Evolutionary conservation across 2,113 vertebrate genomes (phyloP), one percentile per base, ranked within the genome.

Genomic region (Sakesphorus luctuosus): DNA sequence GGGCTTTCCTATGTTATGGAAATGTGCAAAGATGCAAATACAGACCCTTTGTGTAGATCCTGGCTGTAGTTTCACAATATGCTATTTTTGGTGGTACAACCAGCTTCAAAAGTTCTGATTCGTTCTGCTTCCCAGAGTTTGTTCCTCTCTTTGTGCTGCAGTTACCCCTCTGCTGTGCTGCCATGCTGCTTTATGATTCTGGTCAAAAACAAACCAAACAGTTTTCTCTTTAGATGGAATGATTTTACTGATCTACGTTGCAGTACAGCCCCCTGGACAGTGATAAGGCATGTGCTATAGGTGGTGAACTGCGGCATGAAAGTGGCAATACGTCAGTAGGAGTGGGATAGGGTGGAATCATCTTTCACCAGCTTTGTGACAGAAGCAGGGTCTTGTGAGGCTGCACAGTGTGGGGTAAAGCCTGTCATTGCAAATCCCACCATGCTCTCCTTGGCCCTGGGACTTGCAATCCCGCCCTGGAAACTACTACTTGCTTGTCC

Each of bases 1-100:
- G 85, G 72, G 66, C 46, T 95, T 97, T 93, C 74, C 85, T 90
- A 56, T 55, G 59, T 92, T 91, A 91, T 13, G 81, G 90, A 94
- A 92, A 92, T 91, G 47, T 91, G 40, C 69, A 35, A 76, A 92
- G 52, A 56, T 52, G 69, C 38, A 93, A 87, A 77, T 43, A 36
- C 35, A 87, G 74, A 55, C 21, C 15, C 43, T 94, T 93, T 91
- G 66, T 77, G 40, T 86, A 73, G 68, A 79, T 75, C 35, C 79
- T 80, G 53, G 9, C 36, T 73, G 36, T 61, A 49, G n/a, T 89
- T 93, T 90, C 58, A 79, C 35, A 76, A 40, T 46, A 24, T 36
- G 40, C 4, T 29, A 33, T 65, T 94, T 95, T 85, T 79, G 35
- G n/a, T 79, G 28, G 31, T 26, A 46, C 13, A 68, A 68, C 10